Evolutionary conservation across 2,888 invertebrate genomes (phyloP).

Genomic region (Exocentrus adspersus): DNA sequence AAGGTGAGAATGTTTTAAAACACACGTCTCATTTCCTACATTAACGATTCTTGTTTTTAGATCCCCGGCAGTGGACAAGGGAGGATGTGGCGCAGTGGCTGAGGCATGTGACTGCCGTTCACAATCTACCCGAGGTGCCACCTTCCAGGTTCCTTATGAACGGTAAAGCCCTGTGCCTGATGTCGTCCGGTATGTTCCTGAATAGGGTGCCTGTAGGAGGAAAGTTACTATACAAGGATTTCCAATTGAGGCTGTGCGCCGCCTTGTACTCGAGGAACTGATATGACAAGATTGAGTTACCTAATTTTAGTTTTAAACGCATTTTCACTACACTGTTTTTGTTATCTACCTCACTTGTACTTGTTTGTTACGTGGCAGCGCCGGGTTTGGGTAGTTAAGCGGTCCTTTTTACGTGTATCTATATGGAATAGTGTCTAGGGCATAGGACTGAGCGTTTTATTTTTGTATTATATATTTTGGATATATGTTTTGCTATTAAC

Average conservation of each 20-base stretch:
- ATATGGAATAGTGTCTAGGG: too few species aligned
- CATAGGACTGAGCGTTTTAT: conserved; percentile 21
- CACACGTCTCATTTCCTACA: background rate
- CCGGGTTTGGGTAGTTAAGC: background rate
- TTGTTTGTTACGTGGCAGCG: background rate
- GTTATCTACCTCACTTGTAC: conserved; percentile 8
- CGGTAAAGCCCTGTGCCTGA: conserved; percentile 81
- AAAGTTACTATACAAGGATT: conserved; percentile 75
- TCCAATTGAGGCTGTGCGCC: conserved; percentile 74
- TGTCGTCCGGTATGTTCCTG: conserved; percentile 81
- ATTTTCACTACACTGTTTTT: background rate
- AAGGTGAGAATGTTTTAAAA: conserved; percentile 50
- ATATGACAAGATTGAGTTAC: background rate
- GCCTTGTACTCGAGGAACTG: conserved; percentile 67
- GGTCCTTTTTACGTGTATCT: conserved; percentile 11
- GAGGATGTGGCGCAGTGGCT: conserved; percentile 77
- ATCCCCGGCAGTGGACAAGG: conserved; percentile 78
- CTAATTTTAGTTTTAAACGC: background rate
- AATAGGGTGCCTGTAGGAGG: conserved; percentile 76
- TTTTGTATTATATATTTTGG: conserved; percentile 10
- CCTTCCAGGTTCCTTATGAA: conserved; percentile 79
- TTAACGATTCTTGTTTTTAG: conserved; percentile 60
- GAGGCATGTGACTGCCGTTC: conserved; percentile 67
- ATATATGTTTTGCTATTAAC: conserved; percentile 48
- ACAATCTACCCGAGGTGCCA: conserved; percentile 68